phyloP scores from a whole-genome alignment of 2,797 vertebrate species.

The Tapera naevia region DNA sequence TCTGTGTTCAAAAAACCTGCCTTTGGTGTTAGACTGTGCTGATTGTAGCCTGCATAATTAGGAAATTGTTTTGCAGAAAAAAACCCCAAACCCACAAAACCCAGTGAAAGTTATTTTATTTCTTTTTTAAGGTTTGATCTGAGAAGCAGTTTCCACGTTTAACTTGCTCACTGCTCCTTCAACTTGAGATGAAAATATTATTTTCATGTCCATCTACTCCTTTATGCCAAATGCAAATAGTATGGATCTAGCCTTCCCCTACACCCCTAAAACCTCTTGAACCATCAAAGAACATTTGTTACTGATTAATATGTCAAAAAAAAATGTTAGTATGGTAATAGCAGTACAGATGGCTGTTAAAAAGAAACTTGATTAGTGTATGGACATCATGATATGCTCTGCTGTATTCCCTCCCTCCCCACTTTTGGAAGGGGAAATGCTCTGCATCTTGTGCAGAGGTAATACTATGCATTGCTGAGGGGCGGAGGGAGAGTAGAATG shows the following conservation, averaged over 20 bases:
- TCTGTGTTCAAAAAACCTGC: background rate
- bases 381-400: accelerated
- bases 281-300: background rate
- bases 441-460: background rate
- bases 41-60: background rate
- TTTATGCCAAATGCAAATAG: background rate
- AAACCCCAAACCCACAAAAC: background rate
- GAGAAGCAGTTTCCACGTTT: background rate
- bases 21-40: background rate
- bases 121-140: background rate
- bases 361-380: background rate
- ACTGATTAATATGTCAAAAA: background rate
- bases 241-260: background rate
- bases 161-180: background rate
- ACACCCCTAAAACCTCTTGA: background rate
- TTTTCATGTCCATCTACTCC: background rate
- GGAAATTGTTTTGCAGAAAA: background rate
- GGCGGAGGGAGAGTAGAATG: background rate
- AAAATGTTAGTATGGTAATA: background rate
- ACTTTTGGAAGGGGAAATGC: background rate
- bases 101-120: background rate
- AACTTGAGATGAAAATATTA: background rate
- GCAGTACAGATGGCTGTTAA: background rate
- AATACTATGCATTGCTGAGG: background rate
- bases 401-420: background rate